Base-by-base conservation (phyloP, 2,113 vertebrate genomes). In the Tupaia chinensis region DNA sequence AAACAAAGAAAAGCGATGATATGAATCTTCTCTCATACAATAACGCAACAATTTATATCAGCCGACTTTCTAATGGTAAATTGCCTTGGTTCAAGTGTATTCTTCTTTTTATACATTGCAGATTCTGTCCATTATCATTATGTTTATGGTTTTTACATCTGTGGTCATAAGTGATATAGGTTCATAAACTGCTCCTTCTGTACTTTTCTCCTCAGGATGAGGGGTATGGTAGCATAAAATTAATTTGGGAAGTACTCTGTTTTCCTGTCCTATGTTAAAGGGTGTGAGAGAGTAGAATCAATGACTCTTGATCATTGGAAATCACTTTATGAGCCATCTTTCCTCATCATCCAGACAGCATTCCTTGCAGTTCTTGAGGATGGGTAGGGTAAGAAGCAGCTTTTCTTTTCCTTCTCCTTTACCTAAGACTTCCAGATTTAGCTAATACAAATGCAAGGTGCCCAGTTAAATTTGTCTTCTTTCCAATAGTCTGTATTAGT, bases 361-460 rank as follows among this genome's bases (percentile, higher is more conserved):
- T 80, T 79, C 15, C 58, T 89, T 60, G 58, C 2, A 66, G 14
- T 68, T 78, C 58, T 19, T 56, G 7, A 87, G 34, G 14, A 10
- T 87, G 15, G 5, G 13, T 78, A 56, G 19, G 6, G 10, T 25
- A 14, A 83, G 53, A 11, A n/a, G 20, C 15, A 89, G 87, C 11
- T 80, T 89, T 84, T 32, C n/a, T 81, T 89, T 16, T 60, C 25
- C 25, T 92, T 72, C 58, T 88, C 15, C 27, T 70, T 94, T 65
- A 96, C 5, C 9, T 53, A 77, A 34, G 25, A n/a, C 78, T 85
- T 9, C 27, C 61, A 91, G 53, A 73, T 79, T 85, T 89, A 79
- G 58, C 27, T 79, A 92, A 60, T 79, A 53, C 34, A 69, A 73
- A 29, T 44, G 13, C 3, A 14, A 8, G 4, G 1, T 25, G 72